phyloP scores from a whole-genome alignment of 2,113 vertebrate genomes.

The Parus major region DNA sequence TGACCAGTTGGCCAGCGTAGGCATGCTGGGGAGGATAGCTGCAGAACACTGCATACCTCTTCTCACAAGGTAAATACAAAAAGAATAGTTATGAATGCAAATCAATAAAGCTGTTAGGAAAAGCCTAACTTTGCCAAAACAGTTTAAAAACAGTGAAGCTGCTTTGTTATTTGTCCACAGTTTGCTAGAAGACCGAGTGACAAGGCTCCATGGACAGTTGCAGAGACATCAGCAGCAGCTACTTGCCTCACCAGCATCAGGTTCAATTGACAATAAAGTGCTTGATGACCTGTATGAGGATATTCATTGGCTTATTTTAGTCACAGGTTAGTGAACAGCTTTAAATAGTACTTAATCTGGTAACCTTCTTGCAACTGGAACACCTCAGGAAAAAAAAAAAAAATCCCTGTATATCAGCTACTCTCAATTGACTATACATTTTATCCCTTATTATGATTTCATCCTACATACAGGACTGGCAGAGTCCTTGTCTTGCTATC shows the following conservation, averaged over 20 bases:
- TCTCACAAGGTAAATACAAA: conserved; percentile 84
- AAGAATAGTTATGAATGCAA: neutral
- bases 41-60: conserved; percentile 97
- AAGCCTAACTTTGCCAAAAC: neutral
- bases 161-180: conserved; percentile 67
- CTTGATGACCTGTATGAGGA: conserved; percentile 98
- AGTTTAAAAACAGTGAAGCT: neutral
- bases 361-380: neutral
- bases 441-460: neutral
- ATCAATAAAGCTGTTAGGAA: neutral
- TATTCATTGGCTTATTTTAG: conserved; percentile 99
- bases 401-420: neutral
- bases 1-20: conserved; percentile 95
- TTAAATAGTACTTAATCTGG: neutral
- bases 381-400: neutral
- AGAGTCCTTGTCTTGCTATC: neutral
- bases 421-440: neutral
- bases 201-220: conserved; percentile 91
- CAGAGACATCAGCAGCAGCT: conserved; percentile 95
- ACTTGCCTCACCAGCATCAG: conserved; percentile 85
- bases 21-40: conserved; percentile 94
- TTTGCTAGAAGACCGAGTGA: conserved; percentile 95
- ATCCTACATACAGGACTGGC: neutral
- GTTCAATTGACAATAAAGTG: conserved; percentile 85
- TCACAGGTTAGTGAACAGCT: conserved; percentile 85